Percentiles rank a stretch among this genome's conserved stretches.
These are phyloP conservation scores for Daphoenositta chrysoptera DNA, from an alignment of 2,113 vertebrate species.

Conservation along the genomic window DNA sequence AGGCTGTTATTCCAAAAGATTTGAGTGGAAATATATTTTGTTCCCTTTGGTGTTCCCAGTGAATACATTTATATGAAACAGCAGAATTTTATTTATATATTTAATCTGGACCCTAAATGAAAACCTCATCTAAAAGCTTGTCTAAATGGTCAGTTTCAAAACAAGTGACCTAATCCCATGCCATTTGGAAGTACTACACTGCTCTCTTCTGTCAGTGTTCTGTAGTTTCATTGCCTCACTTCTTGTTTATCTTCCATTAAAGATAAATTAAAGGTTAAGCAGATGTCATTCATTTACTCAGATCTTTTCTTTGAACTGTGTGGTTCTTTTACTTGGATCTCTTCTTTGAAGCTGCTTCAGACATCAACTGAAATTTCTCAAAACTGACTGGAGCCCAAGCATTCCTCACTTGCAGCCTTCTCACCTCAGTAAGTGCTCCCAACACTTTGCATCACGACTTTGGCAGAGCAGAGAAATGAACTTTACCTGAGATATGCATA, in stretches of 20 bases:
- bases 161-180: not conserved
- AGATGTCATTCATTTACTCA: not conserved
- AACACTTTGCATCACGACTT: not conserved
- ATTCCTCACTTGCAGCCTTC: not conserved
- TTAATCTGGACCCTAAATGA: not conserved
- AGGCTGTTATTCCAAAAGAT: not conserved
- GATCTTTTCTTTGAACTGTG: not conserved
- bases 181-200: not conserved
- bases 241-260: not conserved
- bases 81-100: not conserved
- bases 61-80: not conserved
- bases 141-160: not conserved
- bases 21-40: not conserved
- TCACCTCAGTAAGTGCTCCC: not conserved
- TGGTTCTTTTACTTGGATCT: not conserved
- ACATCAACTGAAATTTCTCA: not conserved
- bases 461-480: not conserved
- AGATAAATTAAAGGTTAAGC: not conserved
- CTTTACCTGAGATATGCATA: not conserved
- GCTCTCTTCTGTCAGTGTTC: not conserved
- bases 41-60: not conserved
- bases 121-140: not conserved
- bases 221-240: not conserved
- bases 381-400: not conserved
- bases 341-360: not conserved